phyloP scores from a whole-genome alignment of 37 sponge, comb jelly and placozoan species.

The Haliclona indistincta region DNA sequence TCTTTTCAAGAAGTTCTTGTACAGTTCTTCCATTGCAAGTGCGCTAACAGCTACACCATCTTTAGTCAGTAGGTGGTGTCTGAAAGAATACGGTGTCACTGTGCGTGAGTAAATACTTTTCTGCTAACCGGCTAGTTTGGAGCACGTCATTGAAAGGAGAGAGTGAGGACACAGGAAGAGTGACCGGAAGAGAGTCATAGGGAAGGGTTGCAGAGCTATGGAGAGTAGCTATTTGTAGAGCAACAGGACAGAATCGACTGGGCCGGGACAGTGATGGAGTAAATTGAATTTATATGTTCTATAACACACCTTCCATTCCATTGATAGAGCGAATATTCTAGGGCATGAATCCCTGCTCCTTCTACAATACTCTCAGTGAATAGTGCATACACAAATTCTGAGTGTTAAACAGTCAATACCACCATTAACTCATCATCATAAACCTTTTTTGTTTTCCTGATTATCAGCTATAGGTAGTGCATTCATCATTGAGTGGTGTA shows the following conservation, averaged over 20 bases:
- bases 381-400: slow-evolving; percentile 48
- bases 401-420: background rate
- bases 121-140: too few species aligned
- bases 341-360: slow-evolving; percentile 20
- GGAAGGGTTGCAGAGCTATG: slow-evolving; percentile 26
- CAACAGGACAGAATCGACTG: too few species aligned
- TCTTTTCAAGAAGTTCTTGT: slow-evolving; percentile 11
- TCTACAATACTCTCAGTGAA: slow-evolving; percentile 40
- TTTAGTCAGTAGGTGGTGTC: slow-evolving; percentile 1
- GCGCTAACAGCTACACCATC: slow-evolving; percentile 5
- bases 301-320: slow-evolving; percentile 48
- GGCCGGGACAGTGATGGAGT: too few species aligned
- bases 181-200: slow-evolving; percentile 29
- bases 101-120: too few species aligned
- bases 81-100: too few species aligned
- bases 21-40: slow-evolving; percentile 14
- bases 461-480: slow-evolving; percentile 24
- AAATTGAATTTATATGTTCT: background rate
- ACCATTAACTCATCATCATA: background rate
- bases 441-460: slow-evolving; percentile 1
- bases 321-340: slow-evolving; percentile 58
- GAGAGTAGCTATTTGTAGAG: slow-evolving; percentile 40
- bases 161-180: slow-evolving; percentile 1
- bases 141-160: background rate
- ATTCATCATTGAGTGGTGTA: slow-evolving; percentile 49